Base-by-base conservation (phyloP, 2,797 vertebrate species). In the Rhadinocentrus ornatus region DNA sequence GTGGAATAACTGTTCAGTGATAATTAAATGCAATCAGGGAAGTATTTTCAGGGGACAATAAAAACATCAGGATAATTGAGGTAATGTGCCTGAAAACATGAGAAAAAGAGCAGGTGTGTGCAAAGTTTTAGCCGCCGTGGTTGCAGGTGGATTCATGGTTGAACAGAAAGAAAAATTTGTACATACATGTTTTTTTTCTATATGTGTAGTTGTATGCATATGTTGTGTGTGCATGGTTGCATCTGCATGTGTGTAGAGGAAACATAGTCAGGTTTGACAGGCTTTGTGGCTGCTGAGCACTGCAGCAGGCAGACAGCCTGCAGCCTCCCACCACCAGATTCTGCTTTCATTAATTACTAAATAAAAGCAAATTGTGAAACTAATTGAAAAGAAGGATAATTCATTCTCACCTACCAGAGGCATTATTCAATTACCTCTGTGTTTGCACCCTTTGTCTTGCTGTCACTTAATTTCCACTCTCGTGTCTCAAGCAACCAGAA, bases 341-440 rank as follows among this genome's bases (percentile, higher is more conserved):
- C 85, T 88, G 92, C 89, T 94, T 91, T 91, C 91, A 94, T 94
- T 94, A 94, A 95, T 95, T 94, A 94, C 92, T 93, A 95, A 95
- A 95, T 95, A 94, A 94, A 94, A 94, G 95, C 92, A 90, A 95
- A 94, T 93, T 90, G 93, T 94, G 88, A 94, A 95, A 93, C 92
- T 94, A 95, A 95, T 94, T 95, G 93, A 93, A 94, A 93, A 90
- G 89, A 90, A 89, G 87, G 91, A 90, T 92, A 93, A 95, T 94
- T 93, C 87, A 94, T 94, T 94, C 91, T 87, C 83, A 90, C 84
- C 86, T 84, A 93, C 94, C 93, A 93, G 88, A 90, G 93, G 93
- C 93, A 90, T 92, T 91, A 93, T 93, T 94, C 92, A 94, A 92
- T 95, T 94, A 93, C 90, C 86, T 87, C 84, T 73, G 80, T 77